Conservation (phyloP, 2,113 vertebrate species). For the Cricetomys ansorgei region DNA sequence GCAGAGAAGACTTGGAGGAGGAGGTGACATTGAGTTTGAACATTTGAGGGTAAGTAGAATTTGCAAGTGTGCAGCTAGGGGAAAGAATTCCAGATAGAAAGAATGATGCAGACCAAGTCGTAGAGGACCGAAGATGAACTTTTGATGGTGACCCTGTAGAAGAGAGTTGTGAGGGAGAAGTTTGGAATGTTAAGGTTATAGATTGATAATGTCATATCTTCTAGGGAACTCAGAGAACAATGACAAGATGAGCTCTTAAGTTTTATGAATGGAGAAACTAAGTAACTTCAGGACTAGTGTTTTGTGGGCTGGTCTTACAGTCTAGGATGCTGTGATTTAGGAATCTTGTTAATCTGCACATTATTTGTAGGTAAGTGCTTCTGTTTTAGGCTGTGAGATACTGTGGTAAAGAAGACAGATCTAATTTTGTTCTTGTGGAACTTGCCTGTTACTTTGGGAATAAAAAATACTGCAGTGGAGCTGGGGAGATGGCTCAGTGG, state of each 20-base stretch:
- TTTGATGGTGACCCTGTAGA: not conserved
- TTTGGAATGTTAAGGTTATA: slow-evolving; percentile 33
- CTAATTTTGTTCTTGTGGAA: not conserved
- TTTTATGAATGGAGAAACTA: slow-evolving; percentile 47
- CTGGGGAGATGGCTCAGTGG: not conserved
- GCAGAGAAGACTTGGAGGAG: not conserved
- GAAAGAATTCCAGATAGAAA: slow-evolving; percentile 8
- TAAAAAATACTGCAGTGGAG: not conserved
- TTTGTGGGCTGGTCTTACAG: slow-evolving; percentile 9
- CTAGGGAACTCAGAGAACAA: not conserved
- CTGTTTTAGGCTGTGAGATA: slow-evolving; percentile 15
- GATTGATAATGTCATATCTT: not conserved
- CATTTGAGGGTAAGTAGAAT: slow-evolving; percentile 9
- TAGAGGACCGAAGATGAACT: slow-evolving; percentile 22
- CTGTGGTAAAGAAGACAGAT: not conserved
- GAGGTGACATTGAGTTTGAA: slow-evolving; percentile 42
- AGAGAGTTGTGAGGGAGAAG: not conserved
- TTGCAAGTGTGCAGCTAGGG: slow-evolving; percentile 14
- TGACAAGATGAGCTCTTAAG: not conserved
- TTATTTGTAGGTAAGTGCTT: not conserved
- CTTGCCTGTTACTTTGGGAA: slow-evolving; percentile 11
- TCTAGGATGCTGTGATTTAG: slow-evolving; percentile 36
- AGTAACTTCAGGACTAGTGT: not conserved
- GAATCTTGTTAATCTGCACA: not conserved
- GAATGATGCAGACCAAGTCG: slow-evolving; percentile 6